Evolutionary conservation across 2,797 vertebrate genomes (phyloP).

Genomic region (Cirrhinus mrigala): DNA sequence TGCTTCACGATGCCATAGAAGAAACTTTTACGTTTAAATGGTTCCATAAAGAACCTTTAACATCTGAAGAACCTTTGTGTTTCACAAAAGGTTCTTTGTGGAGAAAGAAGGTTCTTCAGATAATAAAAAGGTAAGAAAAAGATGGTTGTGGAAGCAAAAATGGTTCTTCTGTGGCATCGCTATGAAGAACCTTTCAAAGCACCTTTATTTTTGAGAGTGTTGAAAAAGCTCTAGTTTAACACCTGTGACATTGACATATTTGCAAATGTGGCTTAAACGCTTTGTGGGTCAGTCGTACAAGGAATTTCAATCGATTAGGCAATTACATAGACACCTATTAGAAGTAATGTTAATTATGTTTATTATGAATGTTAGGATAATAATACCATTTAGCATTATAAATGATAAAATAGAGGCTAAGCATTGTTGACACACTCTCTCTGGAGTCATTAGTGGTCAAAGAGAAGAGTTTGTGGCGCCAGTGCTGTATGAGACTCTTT

Average conservation of each 20-base stretch:
- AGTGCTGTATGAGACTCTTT: conserved; percentile 57
- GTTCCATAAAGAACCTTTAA: too few species aligned
- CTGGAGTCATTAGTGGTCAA: conserved; percentile 44
- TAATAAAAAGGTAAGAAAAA: too few species aligned
- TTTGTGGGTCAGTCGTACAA: not conserved
- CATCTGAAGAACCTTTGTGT: too few species aligned
- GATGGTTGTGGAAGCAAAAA: too few species aligned
- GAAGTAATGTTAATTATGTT: conserved; percentile 23
- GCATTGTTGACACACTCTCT: conserved; percentile 37
- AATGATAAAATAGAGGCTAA: conserved; percentile 51
- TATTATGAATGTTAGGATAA: conserved; percentile 28
- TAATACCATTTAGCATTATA: conserved; percentile 32
- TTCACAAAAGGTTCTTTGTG: too few species aligned
- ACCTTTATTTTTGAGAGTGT: too few species aligned
- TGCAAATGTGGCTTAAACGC: not conserved
- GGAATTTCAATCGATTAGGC: conserved; percentile 21
- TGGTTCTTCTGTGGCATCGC: too few species aligned
- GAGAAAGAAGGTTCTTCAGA: too few species aligned
- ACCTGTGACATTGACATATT: not conserved
- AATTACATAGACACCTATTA: conserved; percentile 25
- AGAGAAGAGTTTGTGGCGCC: conserved; percentile 52
- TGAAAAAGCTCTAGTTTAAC: not conserved
- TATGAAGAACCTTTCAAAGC: too few species aligned
- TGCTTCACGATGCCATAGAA: too few species aligned
- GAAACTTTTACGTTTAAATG: too few species aligned